Evolutionary conservation across 1,140 invertebrate species (phyloP).

Genomic region (Zaprionus kolodkinae): DNA sequence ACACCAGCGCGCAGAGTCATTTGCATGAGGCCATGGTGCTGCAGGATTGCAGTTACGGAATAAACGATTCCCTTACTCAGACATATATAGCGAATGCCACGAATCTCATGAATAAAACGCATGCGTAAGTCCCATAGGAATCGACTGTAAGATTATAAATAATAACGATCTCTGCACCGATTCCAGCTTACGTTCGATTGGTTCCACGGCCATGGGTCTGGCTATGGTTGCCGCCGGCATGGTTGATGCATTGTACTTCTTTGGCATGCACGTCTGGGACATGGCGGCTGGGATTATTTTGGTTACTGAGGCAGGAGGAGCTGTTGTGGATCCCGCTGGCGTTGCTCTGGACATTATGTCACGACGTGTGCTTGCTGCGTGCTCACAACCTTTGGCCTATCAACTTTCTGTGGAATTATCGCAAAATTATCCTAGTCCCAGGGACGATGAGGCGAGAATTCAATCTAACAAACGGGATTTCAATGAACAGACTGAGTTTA

Average conservation of each 20-base stretch:
- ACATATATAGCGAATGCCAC: conserved; percentile 90
- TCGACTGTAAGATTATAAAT: not conserved
- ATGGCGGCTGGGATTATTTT: conserved; percentile 94
- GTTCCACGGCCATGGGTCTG: conserved; percentile 96
- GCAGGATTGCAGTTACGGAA: conserved; percentile 86
- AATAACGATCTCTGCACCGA: not conserved
- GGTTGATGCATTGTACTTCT: conserved; percentile 95
- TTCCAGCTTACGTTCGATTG: conserved; percentile 90
- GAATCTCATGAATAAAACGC: conserved; percentile 88
- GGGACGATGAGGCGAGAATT: conserved; percentile 51
- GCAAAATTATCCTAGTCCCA: conserved; percentile 59
- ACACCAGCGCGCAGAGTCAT: conserved; percentile 25
- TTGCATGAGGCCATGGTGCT: conserved; percentile 47
- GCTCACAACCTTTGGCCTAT: conserved; percentile 89
- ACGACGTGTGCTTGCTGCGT: conserved; percentile 91
- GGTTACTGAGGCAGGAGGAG: conserved; percentile 96
- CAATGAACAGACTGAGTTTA: conserved; percentile 57
- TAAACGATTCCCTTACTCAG: conserved; percentile 86
- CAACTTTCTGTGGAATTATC: conserved; percentile 86
- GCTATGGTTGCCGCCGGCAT: conserved; percentile 94
- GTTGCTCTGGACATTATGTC: conserved; percentile 92
- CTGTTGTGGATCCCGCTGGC: conserved; percentile 94
- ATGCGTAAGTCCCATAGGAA: conserved; percentile 88
- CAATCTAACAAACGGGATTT: conserved; percentile 43
- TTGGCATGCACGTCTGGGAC: conserved; percentile 96